Percentiles rank a stretch among this genome's conserved stretches.
Conservation (phyloP, 2,797 vertebrate species). For the Myoxocephalus aenaeus region DNA sequence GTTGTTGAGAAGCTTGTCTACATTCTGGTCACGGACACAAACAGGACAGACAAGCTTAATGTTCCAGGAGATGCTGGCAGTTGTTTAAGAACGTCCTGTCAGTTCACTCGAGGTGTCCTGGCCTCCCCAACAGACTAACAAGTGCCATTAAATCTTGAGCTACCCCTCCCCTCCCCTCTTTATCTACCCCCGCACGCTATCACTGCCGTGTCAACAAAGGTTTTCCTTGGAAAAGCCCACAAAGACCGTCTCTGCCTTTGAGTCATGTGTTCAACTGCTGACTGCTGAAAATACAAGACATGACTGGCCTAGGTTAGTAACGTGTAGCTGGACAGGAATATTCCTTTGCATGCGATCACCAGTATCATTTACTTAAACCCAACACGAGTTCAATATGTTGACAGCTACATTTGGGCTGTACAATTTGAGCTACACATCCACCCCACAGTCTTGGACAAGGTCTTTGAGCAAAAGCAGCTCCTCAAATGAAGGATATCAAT, state of each 20-base stretch:
- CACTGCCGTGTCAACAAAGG: slow-evolving; percentile 71
- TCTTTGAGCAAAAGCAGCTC: neutral
- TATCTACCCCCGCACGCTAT: slow-evolving; percentile 32
- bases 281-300: slow-evolving; percentile 69
- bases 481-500: neutral
- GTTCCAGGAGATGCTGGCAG: slow-evolving; percentile 59
- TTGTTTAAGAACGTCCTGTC: slow-evolving; percentile 60
- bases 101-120: slow-evolving; percentile 47
- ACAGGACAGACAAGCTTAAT: slow-evolving; percentile 47
- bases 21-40: slow-evolving; percentile 68
- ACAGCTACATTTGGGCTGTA: slow-evolving; percentile 1
- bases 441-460: neutral
- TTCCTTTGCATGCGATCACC: neutral
- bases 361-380: slow-evolving; percentile 2
- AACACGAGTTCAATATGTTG: neutral
- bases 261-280: slow-evolving; percentile 81
- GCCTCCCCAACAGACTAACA: slow-evolving; percentile 55
- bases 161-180: neutral
- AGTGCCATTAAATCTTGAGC: slow-evolving; percentile 46
- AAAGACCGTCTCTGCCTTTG: slow-evolving; percentile 73
- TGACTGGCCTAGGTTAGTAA: slow-evolving; percentile 18
- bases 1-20: slow-evolving; percentile 46
- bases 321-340: neutral
- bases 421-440: neutral
- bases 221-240: slow-evolving; percentile 76